phyloP scores from a whole-genome alignment of 2,113 vertebrate species.

The Notothenia coriiceps region DNA sequence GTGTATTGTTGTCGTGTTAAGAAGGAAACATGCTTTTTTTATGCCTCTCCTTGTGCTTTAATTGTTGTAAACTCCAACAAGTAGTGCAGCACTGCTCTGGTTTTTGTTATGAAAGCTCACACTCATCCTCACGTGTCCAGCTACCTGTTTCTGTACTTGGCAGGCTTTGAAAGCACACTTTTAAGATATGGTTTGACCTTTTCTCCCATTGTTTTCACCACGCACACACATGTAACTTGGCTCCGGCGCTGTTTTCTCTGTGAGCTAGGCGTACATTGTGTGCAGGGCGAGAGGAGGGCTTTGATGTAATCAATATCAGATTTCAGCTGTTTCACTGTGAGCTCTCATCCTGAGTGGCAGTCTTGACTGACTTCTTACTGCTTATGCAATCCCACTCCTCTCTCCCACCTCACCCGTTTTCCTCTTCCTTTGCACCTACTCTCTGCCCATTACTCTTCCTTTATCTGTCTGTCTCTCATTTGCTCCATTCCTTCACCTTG shows the following conservation, averaged over 20 bases:
- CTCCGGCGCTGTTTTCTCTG: slow-evolving; percentile 50
- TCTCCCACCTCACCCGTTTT: slow-evolving; percentile 59
- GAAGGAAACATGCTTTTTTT: background rate
- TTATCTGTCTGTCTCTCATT: slow-evolving; percentile 51
- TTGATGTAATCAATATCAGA: slow-evolving; percentile 83
- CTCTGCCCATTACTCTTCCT: slow-evolving; percentile 60
- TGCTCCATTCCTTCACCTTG: slow-evolving; percentile 42
- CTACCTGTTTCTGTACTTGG: slow-evolving; percentile 67
- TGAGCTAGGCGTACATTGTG: slow-evolving; percentile 66
- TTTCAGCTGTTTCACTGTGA: slow-evolving; percentile 79
- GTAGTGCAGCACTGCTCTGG: slow-evolving; percentile 37
- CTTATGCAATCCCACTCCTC: slow-evolving; percentile 77
- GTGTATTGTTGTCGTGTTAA: background rate
- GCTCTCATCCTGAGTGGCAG: slow-evolving; percentile 77
- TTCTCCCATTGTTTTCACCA: slow-evolving; percentile 53
- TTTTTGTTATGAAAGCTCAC: slow-evolving; percentile 73
- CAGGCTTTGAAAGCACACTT: slow-evolving; percentile 57
- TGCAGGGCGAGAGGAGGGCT: slow-evolving; percentile 69
- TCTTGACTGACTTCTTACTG: slow-evolving; percentile 76
- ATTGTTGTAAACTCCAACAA: slow-evolving; percentile 20
- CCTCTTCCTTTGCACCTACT: slow-evolving; percentile 52
- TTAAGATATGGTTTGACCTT: slow-evolving; percentile 73
- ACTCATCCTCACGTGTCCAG: slow-evolving; percentile 58
- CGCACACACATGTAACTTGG: slow-evolving; percentile 49
- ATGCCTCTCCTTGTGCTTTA: background rate